Percentiles rank a stretch among this genome's conserved stretches.
Conservation (phyloP, 2,888 invertebrate genomes). For the Onchidella celtica region DNA sequence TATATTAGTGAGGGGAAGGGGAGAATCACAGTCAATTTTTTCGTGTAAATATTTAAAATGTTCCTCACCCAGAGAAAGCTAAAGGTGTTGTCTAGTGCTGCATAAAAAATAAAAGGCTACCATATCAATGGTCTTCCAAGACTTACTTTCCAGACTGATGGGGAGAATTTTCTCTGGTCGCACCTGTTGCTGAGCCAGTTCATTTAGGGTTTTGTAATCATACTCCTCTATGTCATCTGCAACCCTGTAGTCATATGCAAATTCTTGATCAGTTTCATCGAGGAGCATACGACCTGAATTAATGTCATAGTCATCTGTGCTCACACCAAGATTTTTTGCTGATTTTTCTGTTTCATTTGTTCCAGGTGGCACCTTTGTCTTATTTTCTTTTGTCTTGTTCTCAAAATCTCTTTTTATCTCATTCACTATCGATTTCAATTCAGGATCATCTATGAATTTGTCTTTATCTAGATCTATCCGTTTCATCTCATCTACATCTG, state of each 20-base stretch:
- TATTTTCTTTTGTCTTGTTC: neutral
- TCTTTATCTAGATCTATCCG: neutral
- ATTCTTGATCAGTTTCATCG: slow-evolving; percentile 10
- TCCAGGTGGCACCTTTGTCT: neutral
- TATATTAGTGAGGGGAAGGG: no score
- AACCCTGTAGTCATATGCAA: slow-evolving; percentile 41
- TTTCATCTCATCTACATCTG: neutral
- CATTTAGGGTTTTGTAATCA: slow-evolving; percentile 36
- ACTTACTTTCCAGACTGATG: slow-evolving; percentile 43
- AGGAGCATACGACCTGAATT: no score
- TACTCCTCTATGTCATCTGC: slow-evolving; percentile 49
- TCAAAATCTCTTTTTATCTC: slow-evolving; percentile 23
- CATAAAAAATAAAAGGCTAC: no score
- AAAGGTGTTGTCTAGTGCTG: no score
- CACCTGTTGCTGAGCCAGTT: slow-evolving; percentile 12
- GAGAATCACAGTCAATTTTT: no score
- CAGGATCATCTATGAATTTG: neutral
- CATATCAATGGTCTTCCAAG: no score
- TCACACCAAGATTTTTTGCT: neutral
- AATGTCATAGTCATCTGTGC: neutral
- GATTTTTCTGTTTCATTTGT: neutral
- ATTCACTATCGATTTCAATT: neutral
- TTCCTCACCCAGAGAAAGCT: no score
- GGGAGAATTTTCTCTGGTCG: slow-evolving; percentile 38
- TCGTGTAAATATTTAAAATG: no score